These are phyloP conservation scores for Periparus ater DNA, from an alignment of 2,797 vertebrate genomes.

Conservation along the genomic window DNA sequence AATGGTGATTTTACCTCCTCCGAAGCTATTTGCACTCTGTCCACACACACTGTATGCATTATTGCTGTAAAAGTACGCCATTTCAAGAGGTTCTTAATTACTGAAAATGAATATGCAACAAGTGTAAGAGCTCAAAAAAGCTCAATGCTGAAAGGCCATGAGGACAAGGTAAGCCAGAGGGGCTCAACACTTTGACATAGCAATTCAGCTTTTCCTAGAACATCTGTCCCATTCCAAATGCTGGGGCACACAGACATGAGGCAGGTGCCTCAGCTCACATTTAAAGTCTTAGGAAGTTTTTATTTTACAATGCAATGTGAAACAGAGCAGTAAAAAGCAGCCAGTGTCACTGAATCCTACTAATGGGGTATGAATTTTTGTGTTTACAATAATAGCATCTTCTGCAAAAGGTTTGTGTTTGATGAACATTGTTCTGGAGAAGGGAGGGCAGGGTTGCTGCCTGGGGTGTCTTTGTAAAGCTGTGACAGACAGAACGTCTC, in stretches of 20 bases:
- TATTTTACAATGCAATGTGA: neutral
- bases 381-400: neutral
- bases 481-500: neutral
- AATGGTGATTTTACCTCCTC: constrained; percentile 10
- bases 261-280: neutral
- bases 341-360: neutral
- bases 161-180: neutral
- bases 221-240: neutral
- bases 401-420: neutral
- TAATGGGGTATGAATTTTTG: neutral
- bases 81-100: constrained; percentile 20
- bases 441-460: neutral
- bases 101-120: neutral
- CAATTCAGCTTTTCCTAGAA: neutral
- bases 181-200: neutral
- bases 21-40: constrained; percentile 9
- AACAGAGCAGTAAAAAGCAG: neutral
- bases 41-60: neutral
- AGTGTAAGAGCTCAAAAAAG: neutral
- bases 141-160: neutral
- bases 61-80: neutral
- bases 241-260: neutral
- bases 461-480: neutral
- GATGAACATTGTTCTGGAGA: neutral
- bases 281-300: constrained; percentile 20